Evolutionary conservation across 1,140 invertebrate species (phyloP).

Genomic region (silkworm (Bombyx mori)): DNA sequence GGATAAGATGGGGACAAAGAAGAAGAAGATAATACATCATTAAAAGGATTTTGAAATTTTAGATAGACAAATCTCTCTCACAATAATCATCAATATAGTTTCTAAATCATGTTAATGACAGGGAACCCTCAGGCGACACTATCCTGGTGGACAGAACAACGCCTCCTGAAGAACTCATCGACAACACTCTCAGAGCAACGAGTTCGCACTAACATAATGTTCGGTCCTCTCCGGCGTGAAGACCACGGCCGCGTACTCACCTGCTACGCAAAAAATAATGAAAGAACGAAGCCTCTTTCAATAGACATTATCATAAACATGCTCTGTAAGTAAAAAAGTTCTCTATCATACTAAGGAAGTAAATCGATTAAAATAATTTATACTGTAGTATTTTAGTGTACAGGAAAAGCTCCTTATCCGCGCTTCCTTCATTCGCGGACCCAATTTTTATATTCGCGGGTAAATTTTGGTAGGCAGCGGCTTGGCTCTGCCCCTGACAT

Average conservation of each 20-base stretch:
- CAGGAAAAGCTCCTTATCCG: background rate
- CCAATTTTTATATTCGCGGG: no score
- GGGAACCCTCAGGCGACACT: constrained; percentile 45
- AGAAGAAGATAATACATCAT: no score
- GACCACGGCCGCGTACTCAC: constrained; percentile 50
- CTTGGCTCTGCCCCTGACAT: no score
- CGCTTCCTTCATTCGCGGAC: background rate
- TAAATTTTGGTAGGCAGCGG: no score
- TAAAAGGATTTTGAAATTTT: no score
- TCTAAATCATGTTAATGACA: constrained; percentile 7
- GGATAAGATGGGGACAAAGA: no score
- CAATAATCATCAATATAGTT: no score
- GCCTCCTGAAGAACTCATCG: constrained; percentile 35
- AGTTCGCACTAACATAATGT: constrained; percentile 45
- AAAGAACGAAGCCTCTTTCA: constrained; percentile 36
- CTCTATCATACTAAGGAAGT: background rate
- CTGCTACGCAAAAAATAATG: constrained; percentile 49
- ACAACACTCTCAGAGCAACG: constrained; percentile 50
- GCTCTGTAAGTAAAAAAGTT: constrained; percentile 38
- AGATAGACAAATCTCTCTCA: no score
- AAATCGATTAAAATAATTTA: background rate
- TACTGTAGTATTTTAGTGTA: background rate
- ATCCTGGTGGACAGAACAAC: constrained; percentile 44
- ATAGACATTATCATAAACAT: constrained; percentile 55
- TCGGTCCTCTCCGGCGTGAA: constrained; percentile 43